phyloP scores from a whole-genome alignment of 2,797 vertebrate genomes.

The Myotis myotis region DNA sequence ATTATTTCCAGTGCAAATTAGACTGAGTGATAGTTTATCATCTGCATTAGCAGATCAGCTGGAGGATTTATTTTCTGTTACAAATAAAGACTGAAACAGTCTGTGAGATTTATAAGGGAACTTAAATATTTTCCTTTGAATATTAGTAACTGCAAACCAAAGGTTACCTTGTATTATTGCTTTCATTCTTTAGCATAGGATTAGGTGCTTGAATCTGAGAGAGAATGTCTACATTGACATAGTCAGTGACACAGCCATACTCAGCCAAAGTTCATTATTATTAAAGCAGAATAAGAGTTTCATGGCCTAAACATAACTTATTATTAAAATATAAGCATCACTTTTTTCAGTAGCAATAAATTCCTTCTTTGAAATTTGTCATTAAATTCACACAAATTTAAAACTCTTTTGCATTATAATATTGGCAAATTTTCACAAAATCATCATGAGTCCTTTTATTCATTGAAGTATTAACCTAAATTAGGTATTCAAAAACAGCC shows the following conservation, averaged over 20 bases:
- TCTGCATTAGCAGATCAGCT: neutral
- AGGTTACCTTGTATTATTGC: neutral
- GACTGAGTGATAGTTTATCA: constrained; percentile 9
- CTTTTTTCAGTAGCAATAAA: constrained; percentile 35
- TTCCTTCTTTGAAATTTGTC: neutral
- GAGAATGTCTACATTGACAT: neutral
- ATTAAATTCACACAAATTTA: neutral
- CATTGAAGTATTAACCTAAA: constrained; percentile 19
- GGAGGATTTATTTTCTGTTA: constrained; percentile 61
- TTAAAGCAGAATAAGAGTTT: neutral
- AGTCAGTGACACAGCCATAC: neutral
- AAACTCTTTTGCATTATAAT: neutral
- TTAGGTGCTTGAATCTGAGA: neutral
- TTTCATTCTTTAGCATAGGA: constrained; percentile 6
- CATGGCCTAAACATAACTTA: neutral
- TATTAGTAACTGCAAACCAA: constrained; percentile 47
- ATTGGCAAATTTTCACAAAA: neutral
- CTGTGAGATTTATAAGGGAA: neutral
- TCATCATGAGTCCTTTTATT: neutral
- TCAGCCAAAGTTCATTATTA: neutral
- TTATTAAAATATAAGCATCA: neutral
- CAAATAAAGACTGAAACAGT: constrained; percentile 35
- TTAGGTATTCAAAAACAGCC: neutral
- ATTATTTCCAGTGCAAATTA: constrained; percentile 50
- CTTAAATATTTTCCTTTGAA: constrained; percentile 40